Evolutionary conservation across 1,140 invertebrate genomes (phyloP).

Genomic region (Diorhabda elongata): DNA sequence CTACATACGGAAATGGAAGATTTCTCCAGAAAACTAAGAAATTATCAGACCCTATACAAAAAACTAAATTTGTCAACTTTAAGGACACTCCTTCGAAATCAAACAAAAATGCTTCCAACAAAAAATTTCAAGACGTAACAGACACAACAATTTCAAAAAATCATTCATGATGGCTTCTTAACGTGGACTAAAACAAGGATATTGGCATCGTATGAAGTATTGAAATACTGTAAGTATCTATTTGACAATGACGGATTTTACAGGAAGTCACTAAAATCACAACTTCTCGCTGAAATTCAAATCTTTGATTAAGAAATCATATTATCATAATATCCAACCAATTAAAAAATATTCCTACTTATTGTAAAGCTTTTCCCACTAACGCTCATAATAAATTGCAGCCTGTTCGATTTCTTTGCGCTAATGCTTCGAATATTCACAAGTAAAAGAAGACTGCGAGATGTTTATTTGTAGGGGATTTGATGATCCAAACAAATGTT

Average conservation of each 20-base stretch:
- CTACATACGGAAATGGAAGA: no score
- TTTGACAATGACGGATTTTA: slow-evolving; percentile 27
- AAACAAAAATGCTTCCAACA: slow-evolving; percentile 23
- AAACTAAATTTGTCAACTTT: slow-evolving; percentile 22
- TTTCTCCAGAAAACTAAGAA: slow-evolving; percentile 10
- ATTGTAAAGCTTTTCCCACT: no score
- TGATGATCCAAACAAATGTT: slow-evolving; percentile 33
- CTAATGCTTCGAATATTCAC: no score
- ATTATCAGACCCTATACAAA: slow-evolving; percentile 23
- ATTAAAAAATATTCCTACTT: no score
- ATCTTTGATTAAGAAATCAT: no score
- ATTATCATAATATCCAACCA: no score
- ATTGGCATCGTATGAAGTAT: slow-evolving; percentile 29
- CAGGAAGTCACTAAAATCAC: slow-evolving; percentile 25
- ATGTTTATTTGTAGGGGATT: slow-evolving; percentile 28
- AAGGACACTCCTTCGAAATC: slow-evolving; percentile 22
- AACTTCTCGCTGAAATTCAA: slow-evolving; percentile 27
- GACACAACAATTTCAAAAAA: slow-evolving; percentile 23
- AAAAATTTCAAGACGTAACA: slow-evolving; percentile 27
- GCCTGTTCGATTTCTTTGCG: no score
- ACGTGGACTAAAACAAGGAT: slow-evolving; percentile 25
- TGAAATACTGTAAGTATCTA: slow-evolving; percentile 27
- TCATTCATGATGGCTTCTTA: slow-evolving; percentile 27
- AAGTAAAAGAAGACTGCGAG: not conserved
- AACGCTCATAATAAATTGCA: no score